Percentiles rank a stretch among this genome's conserved stretches.
phyloP scores from a whole-genome alignment of 2,888 invertebrate genomes.

The Eurytoma adleriae region DNA sequence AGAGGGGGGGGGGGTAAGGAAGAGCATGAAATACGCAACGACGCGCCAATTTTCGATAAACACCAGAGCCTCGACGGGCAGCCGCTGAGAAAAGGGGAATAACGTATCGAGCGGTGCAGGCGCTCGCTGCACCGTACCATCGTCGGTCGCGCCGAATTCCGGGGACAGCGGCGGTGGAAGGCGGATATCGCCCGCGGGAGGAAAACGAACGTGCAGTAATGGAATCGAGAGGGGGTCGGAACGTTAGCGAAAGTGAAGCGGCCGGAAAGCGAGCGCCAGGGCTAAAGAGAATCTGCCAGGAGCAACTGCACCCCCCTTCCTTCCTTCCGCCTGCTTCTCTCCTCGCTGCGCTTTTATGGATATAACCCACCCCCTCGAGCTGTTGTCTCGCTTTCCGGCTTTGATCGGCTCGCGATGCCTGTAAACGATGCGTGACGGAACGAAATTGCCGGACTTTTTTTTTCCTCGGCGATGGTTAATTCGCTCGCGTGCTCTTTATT shows the following conservation, averaged over 20 bases:
- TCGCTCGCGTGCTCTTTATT: no score
- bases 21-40: background rate
- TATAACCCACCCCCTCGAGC: background rate
- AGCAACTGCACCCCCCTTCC: constrained; percentile 19
- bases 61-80: background rate
- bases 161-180: background rate
- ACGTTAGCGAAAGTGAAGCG: constrained; percentile 37
- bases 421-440: background rate
- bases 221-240: constrained; percentile 38
- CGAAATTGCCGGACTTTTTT: background rate
- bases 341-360: background rate
- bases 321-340: background rate
- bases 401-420: constrained; percentile 10
- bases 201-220: constrained; percentile 26
- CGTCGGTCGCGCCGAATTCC: background rate
- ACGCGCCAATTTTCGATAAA: constrained; percentile 20
- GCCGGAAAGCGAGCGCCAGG: background rate
- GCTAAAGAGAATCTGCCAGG: constrained; percentile 39
- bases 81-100: constrained; percentile 15
- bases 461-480: background rate
- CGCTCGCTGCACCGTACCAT: no score
- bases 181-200: constrained; percentile 19
- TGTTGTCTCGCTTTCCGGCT: background rate
- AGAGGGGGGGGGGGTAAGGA: no score
- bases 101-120: constrained; percentile 2